Base-by-base conservation (phyloP, 1,140 invertebrate species). In the Cardiocondyla obscurior region DNA sequence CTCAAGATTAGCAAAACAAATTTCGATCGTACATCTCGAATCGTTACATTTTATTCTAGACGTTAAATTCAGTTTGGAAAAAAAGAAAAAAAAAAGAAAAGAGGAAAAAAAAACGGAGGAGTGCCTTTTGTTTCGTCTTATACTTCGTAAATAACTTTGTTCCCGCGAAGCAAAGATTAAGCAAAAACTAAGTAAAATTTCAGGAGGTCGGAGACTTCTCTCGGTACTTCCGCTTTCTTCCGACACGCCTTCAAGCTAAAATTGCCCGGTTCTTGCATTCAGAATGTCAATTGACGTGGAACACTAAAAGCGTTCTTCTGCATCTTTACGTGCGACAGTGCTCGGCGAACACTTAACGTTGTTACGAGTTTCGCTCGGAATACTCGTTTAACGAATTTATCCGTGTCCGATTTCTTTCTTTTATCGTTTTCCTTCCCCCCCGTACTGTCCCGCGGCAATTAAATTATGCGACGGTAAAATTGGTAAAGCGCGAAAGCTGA, bases 261-360 rank as follows among this genome's bases (percentile, higher is more conserved):
- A 76, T 76, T 76, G 57, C 39, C 57, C 28, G n/a, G 39, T 30
- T 76, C 25, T 62, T 64, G 57, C 57, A 76, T 74, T 74, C 39
- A 22, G 57, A 62, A 60, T 76, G 58, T 76, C 57, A 76, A 76
- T 62, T 64, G 57, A 30, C 72, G 55, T 46, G 39, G 49, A 76
- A 64, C 49, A 36, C 12, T 76, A 76, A 76, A 64, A 64, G 57
- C 39, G 39, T 74, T 62, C 55, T 28, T 74, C 16, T 62, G 33
- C 57, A 46, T 76, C 25, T 22, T 49, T 33, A 39, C 51, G 36
- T 19, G 16, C 70, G 16, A 33, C 22, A 28, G n/a, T 28, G 36
- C 10, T 30, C 39, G 33, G 33, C 39, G 22, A 19, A 36, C 42
- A 33, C 14, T 64, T 33, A 76, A 76, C 5, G 39, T 76, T 19